Conservation (phyloP, 2,888 invertebrate genomes). For the Lysandra coridon region DNA sequence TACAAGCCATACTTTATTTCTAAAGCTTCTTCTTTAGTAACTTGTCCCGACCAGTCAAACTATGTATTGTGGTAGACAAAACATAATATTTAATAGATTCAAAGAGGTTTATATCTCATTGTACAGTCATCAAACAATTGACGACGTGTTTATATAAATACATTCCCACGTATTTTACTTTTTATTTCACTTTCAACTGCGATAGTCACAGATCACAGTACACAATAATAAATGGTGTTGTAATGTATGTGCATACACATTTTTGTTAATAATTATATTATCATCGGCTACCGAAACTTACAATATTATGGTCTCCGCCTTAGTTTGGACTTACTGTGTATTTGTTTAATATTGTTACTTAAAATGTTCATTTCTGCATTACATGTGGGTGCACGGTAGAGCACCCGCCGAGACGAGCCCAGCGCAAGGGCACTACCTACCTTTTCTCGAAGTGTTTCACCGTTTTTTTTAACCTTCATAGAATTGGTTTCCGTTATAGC, state of each 20-base stretch:
- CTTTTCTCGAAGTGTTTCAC: too few species aligned
- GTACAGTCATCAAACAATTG: background rate
- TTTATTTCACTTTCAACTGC: constrained; percentile 22
- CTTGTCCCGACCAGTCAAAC: background rate
- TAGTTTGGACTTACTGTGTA: too few species aligned
- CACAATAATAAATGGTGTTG: constrained; percentile 21
- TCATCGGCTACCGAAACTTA: background rate
- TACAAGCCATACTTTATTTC: too few species aligned
- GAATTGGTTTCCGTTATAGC: too few species aligned
- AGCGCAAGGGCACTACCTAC: too few species aligned
- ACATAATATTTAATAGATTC: too few species aligned
- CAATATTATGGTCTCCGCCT: too few species aligned
- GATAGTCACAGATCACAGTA: background rate
- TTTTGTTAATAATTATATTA: constrained; percentile 5
- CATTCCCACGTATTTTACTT: constrained; percentile 22
- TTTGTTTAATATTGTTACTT: too few species aligned
- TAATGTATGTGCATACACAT: background rate
- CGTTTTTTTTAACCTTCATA: too few species aligned
- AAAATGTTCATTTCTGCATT: too few species aligned
- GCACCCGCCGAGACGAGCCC: too few species aligned
- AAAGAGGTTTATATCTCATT: background rate
- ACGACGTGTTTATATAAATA: constrained; percentile 1
- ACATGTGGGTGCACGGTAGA: too few species aligned
- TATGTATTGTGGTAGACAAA: background rate
- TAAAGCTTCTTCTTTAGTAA: background rate